Base-by-base conservation (phyloP, 2,888 invertebrate species). In the Autographa gamma region DNA sequence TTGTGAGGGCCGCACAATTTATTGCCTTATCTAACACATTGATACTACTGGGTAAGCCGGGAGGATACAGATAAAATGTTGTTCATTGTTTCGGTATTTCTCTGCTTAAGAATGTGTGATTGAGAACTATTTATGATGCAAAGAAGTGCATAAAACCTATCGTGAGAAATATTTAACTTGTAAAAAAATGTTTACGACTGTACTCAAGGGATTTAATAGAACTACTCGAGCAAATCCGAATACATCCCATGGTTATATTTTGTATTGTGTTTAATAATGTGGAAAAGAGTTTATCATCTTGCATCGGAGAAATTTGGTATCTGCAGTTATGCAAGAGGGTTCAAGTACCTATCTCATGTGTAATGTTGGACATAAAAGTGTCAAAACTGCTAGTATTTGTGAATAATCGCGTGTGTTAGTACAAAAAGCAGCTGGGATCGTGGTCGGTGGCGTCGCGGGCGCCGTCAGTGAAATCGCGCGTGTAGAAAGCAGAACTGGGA, bases 401-500 rank as follows among this genome's bases (percentile, higher is more conserved):
- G 90, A 91, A 93, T 93, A 93, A 90, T 93, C 85, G 91, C 93
- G 91, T 91, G 92, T 89, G 83, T 80, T 79, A 69, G 78, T 77
- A 90, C 85, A 90, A 92, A 91, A 91, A 90, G 87, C 86, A 81
- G 83, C 79, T 74, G 72, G 75, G 63, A 81, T 68, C 79, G 77
- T 25, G 13, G 54, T 69, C 69, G 60, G n/a, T 54, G 77, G 72
- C 81, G 67, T 80, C 71, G 78, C 80, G 79, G 89, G 83, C 89
- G 88, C 86, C 82, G 88, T 84, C 90, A 92, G 95, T 94, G 95
- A 95, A 95, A 95, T 94, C 94, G 94, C 93, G 93, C 94, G 92
- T 93, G 91, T 93, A 95, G 95, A 95, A 95, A 95, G 95, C 95
- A 95, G 94, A 95, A 93, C 93, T 91, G 89, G 92, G 91, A 90